phyloP scores from a whole-genome alignment of 1,140 invertebrate species.

The Druon quercuslanigerum region DNA sequence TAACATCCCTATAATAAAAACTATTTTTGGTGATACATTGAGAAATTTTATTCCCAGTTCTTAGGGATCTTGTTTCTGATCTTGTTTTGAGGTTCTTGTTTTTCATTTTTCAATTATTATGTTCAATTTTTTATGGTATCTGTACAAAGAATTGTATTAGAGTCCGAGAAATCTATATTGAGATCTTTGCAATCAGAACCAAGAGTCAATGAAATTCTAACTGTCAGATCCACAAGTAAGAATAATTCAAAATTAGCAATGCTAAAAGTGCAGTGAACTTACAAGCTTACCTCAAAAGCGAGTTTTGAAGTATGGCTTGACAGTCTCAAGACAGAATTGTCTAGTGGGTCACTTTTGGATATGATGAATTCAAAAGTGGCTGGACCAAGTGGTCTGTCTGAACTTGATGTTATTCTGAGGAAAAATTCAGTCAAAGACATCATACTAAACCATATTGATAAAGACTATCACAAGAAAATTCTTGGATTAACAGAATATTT shows the following conservation, averaged over 20 bases:
- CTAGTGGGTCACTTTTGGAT: slow-evolving; percentile 49
- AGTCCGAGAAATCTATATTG: slow-evolving; percentile 43
- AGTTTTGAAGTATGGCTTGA: slow-evolving; percentile 56
- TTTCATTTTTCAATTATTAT: too few relatives aligned
- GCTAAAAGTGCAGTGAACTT: too few relatives aligned
- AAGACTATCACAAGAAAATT: slow-evolving; percentile 53
- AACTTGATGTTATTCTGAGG: slow-evolving; percentile 32
- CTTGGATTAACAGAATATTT: slow-evolving; percentile 46
- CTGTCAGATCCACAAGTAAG: slow-evolving; percentile 6
- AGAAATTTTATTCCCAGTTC: too few relatives aligned
- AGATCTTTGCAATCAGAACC: slow-evolving; percentile 30
- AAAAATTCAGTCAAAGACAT: slow-evolving; percentile 53
- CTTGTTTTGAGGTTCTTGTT: too few relatives aligned
- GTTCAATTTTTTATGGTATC: too few relatives aligned
- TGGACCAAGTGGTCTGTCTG: slow-evolving; percentile 39
- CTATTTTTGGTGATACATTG: too few relatives aligned
- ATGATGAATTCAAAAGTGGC: slow-evolving; percentile 45
- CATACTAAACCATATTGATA: slow-evolving; percentile 49
- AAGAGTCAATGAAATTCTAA: slow-evolving; percentile 4
- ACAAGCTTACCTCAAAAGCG: slow-evolving; percentile 34
- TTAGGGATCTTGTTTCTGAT: too few relatives aligned
- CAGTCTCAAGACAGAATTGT: slow-evolving; percentile 52
- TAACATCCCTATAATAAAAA: too few relatives aligned
- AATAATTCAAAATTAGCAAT: slow-evolving; percentile 46
- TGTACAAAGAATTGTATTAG: slow-evolving; percentile 39